phyloP scores from a whole-genome alignment of 1,140 invertebrate genomes.

The Zaprionus tsacasi region DNA sequence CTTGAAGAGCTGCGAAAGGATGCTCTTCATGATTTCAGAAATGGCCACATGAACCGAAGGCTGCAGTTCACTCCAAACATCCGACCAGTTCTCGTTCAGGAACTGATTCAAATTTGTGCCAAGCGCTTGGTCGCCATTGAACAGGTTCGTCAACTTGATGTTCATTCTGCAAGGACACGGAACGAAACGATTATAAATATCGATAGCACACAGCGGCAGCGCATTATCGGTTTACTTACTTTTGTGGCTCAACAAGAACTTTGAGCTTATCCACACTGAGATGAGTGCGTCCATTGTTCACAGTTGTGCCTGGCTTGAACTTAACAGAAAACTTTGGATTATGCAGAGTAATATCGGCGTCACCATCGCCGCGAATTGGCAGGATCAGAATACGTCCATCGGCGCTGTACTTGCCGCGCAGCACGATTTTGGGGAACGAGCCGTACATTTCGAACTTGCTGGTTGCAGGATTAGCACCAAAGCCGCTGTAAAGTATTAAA shows the following conservation, averaged over 20 bases:
- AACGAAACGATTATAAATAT: not conserved
- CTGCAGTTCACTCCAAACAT: slow-evolving; percentile 86
- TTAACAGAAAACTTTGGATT: slow-evolving; percentile 80
- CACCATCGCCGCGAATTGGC: slow-evolving; percentile 80
- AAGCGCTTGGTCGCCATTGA: slow-evolving; percentile 88
- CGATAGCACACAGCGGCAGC: not conserved
- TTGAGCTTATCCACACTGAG: slow-evolving; percentile 78
- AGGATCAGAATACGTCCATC: slow-evolving; percentile 80
- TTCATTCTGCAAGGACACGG: slow-evolving; percentile 85
- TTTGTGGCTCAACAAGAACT: slow-evolving; percentile 76
- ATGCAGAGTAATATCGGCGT: slow-evolving; percentile 75
- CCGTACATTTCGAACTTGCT: slow-evolving; percentile 83
- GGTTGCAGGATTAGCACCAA: slow-evolving; percentile 66
- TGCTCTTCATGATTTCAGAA: slow-evolving; percentile 85
- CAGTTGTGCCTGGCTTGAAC: slow-evolving; percentile 71
- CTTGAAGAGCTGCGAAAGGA: slow-evolving; percentile 79
- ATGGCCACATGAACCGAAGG: slow-evolving; percentile 86
- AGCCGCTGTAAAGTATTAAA: slow-evolving; percentile 55
- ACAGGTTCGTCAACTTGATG: slow-evolving; percentile 88
- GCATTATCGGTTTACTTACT: slow-evolving; percentile 39
- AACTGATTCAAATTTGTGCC: slow-evolving; percentile 87
- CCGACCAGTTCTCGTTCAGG: slow-evolving; percentile 87
- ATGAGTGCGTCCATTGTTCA: slow-evolving; percentile 63
- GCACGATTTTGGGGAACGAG: slow-evolving; percentile 66
- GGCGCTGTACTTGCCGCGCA: slow-evolving; percentile 76